Base-by-base conservation (phyloP, 2,113 vertebrate genomes). In the Rostratula benghalensis region DNA sequence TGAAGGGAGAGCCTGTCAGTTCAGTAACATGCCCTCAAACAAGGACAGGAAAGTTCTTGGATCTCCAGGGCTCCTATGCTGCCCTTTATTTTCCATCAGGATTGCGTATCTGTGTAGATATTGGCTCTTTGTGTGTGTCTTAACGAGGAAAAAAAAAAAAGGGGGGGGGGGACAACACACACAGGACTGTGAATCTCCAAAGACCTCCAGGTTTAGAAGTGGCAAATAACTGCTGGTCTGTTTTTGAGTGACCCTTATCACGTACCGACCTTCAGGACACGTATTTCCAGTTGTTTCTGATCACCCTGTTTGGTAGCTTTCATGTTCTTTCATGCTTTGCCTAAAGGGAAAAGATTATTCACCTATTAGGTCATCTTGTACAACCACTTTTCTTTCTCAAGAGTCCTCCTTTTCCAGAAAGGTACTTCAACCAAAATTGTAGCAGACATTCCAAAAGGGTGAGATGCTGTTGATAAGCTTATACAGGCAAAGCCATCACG, bases 231-330 rank as follows among this genome's bases (percentile, higher is more conserved):
- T 74, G 46, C 16, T 64, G 35, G 20, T 46, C 10, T 63, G 12
- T 8, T 81, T 83, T 71, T 87, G 73, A 78, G 65, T 56, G 79
- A 80, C 20, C 68, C 23, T 63, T 82, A 27, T 31, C 50, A 69
- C 0, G 1, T 73, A 61, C 57, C 77, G 95, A 31, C 45, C 46
- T 88, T 86, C 71, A 80, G 81, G 85, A 95, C 88, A 81, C 0
- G 5, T 75, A 92, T 96, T 97, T 94, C 94, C 88, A 81, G 94
- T 96, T 97, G 80, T 94, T 94, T 90, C 85, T 92, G 94, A 93
- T 95, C 39, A 90, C 56, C 83, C 83, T 48, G 83, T 83, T 95
- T 92, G 71, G 85, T 81, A 75, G 79, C 85, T 94, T 88, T 94
- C 85, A 43, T 86, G 88, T 90, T 93, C 85, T 94, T 92, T 94